phyloP scores from a whole-genome alignment of 2,888 invertebrate genomes.

The Mythimna pallens region DNA sequence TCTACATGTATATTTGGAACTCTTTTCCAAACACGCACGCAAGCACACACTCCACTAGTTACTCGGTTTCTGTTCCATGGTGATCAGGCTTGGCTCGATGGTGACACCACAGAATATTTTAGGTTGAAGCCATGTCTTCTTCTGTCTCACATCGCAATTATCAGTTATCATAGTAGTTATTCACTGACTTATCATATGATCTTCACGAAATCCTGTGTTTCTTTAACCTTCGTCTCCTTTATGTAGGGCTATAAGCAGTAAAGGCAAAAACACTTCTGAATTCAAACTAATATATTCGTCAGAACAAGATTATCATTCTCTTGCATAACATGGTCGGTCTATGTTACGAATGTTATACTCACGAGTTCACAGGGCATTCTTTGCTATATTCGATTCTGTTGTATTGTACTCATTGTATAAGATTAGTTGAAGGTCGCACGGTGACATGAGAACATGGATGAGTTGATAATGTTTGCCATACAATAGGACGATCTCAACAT shows the following conservation, averaged over 20 bases:
- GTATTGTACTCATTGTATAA: constrained; percentile 1
- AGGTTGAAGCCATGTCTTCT: background rate
- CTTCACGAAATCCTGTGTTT: background rate
- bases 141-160: background rate
- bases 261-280: background rate
- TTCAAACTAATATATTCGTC: background rate
- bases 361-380: background rate
- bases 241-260: no score
- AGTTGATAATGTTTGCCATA: constrained; percentile 9
- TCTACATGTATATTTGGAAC: constrained; percentile 92
- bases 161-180: background rate
- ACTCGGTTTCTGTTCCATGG: constrained; percentile 94
- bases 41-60: constrained; percentile 93
- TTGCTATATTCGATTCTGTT: constrained; percentile 4
- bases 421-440: constrained; percentile 28
- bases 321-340: no score
- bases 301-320: background rate
- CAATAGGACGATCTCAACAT: constrained; percentile 10
- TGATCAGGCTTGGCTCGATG: constrained; percentile 94
- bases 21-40: constrained; percentile 93
- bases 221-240: background rate
- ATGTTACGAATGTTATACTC: background rate
- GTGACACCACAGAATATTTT: constrained; percentile 88
- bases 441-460: constrained; percentile 19
- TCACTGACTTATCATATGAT: background rate